These are phyloP conservation scores for Gymnothorax javanicus DNA, from an alignment of 2,797 vertebrate genomes.

Conservation along the genomic window DNA sequence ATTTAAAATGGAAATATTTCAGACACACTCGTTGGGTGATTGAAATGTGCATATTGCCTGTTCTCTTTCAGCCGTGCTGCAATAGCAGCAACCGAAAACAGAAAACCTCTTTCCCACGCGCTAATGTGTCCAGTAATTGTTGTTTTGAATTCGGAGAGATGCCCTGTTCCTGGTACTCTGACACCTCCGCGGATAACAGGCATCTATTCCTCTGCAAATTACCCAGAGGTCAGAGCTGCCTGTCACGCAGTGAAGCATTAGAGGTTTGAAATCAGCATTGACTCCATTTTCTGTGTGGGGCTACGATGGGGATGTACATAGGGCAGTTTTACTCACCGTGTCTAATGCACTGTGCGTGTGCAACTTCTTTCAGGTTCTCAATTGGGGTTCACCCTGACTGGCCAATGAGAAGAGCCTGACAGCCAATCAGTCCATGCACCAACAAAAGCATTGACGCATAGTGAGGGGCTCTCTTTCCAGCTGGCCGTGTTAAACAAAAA, in stretches of 20 bases:
- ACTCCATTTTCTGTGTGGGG: neutral
- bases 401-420: neutral
- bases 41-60: neutral
- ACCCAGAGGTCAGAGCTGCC: neutral
- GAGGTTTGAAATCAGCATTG: neutral
- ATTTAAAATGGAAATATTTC: constrained; percentile 4
- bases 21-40: constrained; percentile 18
- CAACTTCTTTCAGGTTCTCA: neutral
- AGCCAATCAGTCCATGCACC: neutral
- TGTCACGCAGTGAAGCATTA: constrained; percentile 12
- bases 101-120: neutral
- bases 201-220: constrained; percentile 23
- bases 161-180: neutral
- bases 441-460: neutral
- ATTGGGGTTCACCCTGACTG: neutral
- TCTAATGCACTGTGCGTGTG: neutral
- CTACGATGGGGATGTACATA: neutral
- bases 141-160: constrained; percentile 21
- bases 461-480: neutral
- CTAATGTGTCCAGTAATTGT: constrained; percentile 10
- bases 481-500: neutral
- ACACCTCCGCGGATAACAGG: neutral
- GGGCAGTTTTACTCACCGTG: neutral
- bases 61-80: neutral
- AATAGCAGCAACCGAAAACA: neutral